Base-by-base conservation (phyloP, 1,140 invertebrate genomes). In the Thalassaphorura encarpata region DNA sequence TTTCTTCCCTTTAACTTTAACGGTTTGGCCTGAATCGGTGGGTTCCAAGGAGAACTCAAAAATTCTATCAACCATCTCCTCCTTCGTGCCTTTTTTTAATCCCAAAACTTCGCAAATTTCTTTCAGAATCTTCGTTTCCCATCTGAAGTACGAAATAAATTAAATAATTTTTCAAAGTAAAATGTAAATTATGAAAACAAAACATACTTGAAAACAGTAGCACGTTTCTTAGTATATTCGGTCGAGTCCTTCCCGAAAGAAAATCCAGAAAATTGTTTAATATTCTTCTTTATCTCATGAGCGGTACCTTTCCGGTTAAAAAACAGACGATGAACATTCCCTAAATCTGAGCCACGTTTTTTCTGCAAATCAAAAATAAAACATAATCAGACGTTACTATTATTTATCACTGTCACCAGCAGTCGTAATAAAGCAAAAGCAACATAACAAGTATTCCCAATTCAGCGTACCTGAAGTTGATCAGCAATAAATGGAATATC, bases 251-350 rank as follows among this genome's bases (percentile, higher is more conserved):
- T 42, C 6, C 46, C 54, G 48, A 63, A 63, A 4, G 55, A 16
- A 52, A 62, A 63, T 23, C 62, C 62, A 46, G 58, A 61, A 33
- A 63, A 63, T 31, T 48, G 21, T 28, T 52, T 41, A 42, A 63
- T 19, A 48, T 63, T 57, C 28, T 50, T 62, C 40, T 61, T 61
- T 27, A 63, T 54, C 23, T 62, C 55, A 13, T 41, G n/a, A 15
- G 41, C n/a, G 19, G 39, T 52, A 19, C 59, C 62, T 31, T 21
- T 39, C 29, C 59, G 47, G 4, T 48, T 52, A 31, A 50, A 63
- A 11, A 53, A 54, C 2, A 61, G n/a, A 6, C 56, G 54, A 45
- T 63, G 62, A 18, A 63, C 41, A 27, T 42, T 43, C 2, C n/a
- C 5, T 28, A 63, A 42, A n/a, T 63, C 52, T 11, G 24, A 36